Evolutionary conservation across 2,797 vertebrate species (phyloP).

Genomic region (Podargus strigoides): DNA sequence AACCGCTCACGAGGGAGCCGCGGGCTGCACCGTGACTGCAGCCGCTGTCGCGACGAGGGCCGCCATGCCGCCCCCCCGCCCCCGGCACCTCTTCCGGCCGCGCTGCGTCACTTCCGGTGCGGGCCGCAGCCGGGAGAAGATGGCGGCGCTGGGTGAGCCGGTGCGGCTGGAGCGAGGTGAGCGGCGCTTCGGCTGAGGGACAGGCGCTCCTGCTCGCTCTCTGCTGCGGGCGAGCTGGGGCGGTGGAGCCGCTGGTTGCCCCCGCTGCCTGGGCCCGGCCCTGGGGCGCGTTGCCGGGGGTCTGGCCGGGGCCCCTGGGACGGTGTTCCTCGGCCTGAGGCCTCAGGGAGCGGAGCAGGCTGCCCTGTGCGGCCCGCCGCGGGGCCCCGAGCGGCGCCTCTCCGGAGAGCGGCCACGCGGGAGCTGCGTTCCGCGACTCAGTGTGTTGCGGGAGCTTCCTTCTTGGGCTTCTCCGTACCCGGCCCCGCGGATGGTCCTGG

Average conservation of each 20-base stretch:
- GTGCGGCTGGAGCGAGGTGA: constrained; percentile 94
- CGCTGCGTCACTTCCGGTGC: constrained; percentile 66
- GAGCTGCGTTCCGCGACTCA: too few relatives aligned
- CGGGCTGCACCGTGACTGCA: fast-evolving
- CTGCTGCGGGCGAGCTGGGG: neutral
- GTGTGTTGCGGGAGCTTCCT: fast-evolving
- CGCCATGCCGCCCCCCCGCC: fast-evolving
- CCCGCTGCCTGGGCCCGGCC: too few relatives aligned
- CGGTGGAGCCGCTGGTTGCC: neutral
- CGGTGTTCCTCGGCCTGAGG: neutral
- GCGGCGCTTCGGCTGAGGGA: neutral
- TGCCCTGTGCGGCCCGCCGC: too few relatives aligned
- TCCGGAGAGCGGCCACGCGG: neutral
- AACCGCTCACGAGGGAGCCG: too few relatives aligned
- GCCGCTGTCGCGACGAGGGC: fast-evolving
- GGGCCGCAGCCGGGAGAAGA: constrained; percentile 64
- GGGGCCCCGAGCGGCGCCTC: too few relatives aligned
- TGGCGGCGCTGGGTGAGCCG: constrained; percentile 92
- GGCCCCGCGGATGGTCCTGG: neutral
- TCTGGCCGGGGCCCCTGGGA: neutral
- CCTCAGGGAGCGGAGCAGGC: neutral
- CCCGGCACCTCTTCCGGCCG: neutral
- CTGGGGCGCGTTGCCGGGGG: too few relatives aligned
- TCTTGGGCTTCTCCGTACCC: fast-evolving
- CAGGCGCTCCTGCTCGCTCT: neutral